Evolutionary conservation across 2,113 vertebrate species (phyloP).

Genomic region (Caretta caretta): DNA sequence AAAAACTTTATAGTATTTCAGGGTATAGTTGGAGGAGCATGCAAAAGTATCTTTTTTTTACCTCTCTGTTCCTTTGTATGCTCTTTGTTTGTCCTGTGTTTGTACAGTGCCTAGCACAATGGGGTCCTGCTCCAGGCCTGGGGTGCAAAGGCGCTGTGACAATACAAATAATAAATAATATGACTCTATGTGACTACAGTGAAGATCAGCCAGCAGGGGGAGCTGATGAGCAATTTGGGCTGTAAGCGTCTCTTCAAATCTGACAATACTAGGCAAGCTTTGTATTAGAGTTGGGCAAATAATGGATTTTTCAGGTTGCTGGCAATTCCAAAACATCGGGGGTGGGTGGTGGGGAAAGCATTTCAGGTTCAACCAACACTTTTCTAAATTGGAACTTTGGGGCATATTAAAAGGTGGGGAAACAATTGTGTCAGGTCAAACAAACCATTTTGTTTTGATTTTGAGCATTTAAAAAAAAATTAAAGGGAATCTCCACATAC

Average conservation of each 20-base stretch:
- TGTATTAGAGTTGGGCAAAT: not conserved
- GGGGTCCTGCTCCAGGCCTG: not conserved
- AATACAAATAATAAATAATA: not conserved
- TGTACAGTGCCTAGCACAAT: not conserved
- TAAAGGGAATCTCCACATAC: not conserved
- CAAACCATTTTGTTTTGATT: not conserved
- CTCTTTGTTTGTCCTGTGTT: not conserved
- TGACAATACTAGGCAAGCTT: not conserved
- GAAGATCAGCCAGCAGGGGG: fast-evolving
- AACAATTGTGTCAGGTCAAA: not conserved
- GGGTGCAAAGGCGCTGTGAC: not conserved
- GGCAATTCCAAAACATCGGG: not conserved
- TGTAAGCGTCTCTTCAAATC: not conserved
- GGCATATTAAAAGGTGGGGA: not conserved
- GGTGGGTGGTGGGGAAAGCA: not conserved
- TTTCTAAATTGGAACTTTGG: not conserved
- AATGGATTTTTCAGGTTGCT: not conserved
- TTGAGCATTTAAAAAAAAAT: not conserved
- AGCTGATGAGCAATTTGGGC: not conserved
- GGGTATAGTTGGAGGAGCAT: not conserved
- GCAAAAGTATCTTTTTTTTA: not conserved
- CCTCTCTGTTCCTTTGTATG: not conserved
- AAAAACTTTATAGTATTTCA: not conserved
- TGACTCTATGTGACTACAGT: not conserved
- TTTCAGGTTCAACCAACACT: not conserved